phyloP scores from a whole-genome alignment of 2,888 invertebrate species.

The Monoplex corrugatus region DNA sequence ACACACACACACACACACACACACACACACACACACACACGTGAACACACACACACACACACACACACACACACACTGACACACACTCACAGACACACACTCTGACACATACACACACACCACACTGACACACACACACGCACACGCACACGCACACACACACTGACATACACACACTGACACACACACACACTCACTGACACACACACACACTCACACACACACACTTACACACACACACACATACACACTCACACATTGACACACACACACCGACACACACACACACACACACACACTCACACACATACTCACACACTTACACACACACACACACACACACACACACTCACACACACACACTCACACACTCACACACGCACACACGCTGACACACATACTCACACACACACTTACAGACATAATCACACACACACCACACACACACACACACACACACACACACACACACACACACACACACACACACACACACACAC shows the following conservation, averaged over 20 bases:
- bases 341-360: neutral
- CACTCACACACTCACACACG: constrained; percentile 2
- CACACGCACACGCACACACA: neutral
- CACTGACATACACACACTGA: neutral
- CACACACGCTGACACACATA: neutral
- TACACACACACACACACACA: neutral
- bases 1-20: neutral
- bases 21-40: constrained; percentile 11
- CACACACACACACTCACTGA: neutral
- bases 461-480: too few relatives aligned
- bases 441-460: too few relatives aligned
- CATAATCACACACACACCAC: neutral
- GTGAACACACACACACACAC: neutral
- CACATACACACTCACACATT: neutral
- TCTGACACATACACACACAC: neutral
- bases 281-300: neutral
- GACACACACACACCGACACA: neutral
- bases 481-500: too few relatives aligned
- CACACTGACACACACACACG: neutral
- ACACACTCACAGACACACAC: constrained; percentile 29
- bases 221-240: neutral
- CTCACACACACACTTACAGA: neutral
- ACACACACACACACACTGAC: constrained; percentile 21
- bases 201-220: neutral
- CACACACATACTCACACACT: too few relatives aligned